Percentiles rank a stretch among this genome's conserved stretches.
These are phyloP conservation scores for Sciaenops ocellatus DNA, from an alignment of 2,797 vertebrate genomes.

Conservation along the genomic window DNA sequence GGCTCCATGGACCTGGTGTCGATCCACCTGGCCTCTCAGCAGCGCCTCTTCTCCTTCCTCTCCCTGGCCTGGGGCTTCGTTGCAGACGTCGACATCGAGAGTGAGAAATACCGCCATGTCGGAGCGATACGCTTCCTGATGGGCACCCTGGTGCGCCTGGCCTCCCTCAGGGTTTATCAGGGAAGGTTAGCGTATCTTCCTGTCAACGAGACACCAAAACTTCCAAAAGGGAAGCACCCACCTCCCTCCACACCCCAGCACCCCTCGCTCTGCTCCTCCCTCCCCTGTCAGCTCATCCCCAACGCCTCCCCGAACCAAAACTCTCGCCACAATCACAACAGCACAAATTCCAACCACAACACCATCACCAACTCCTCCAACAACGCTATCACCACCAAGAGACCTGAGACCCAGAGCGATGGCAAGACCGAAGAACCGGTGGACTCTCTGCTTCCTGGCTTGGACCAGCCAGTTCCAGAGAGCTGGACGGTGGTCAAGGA, in stretches of 20 bases:
- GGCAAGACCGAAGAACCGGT: constrained; percentile 50
- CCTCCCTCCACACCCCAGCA: constrained; percentile 56
- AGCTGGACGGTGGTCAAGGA: constrained; percentile 91
- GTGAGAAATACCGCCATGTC: constrained; percentile 92
- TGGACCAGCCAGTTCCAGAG: constrained; percentile 89
- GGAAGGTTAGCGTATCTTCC: constrained; percentile 92
- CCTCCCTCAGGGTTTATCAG: constrained; percentile 87
- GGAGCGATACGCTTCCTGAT: constrained; percentile 92
- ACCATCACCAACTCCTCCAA: constrained; percentile 73
- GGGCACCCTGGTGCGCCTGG: constrained; percentile 92
- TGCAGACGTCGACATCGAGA: constrained; percentile 95
- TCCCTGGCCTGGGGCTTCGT: constrained; percentile 96
- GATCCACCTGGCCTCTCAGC: constrained; percentile 85
- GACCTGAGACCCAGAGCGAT: constrained; percentile 34
- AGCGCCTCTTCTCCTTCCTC: constrained; percentile 93
- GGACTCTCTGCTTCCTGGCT: constrained; percentile 86
- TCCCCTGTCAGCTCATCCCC: constrained; percentile 69
- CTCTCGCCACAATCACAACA: constrained; percentile 45
- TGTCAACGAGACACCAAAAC: constrained; percentile 50
- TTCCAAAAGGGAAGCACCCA: constrained; percentile 50
- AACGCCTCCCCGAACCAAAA: constrained; percentile 67
- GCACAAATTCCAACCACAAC: constrained; percentile 68
- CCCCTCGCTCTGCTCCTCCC: constrained; percentile 72
- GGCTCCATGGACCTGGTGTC: constrained; percentile 92
- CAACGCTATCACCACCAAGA: constrained; percentile 58